Base-by-base conservation (phyloP, 1,140 invertebrate species). In the Dryas iulia region DNA sequence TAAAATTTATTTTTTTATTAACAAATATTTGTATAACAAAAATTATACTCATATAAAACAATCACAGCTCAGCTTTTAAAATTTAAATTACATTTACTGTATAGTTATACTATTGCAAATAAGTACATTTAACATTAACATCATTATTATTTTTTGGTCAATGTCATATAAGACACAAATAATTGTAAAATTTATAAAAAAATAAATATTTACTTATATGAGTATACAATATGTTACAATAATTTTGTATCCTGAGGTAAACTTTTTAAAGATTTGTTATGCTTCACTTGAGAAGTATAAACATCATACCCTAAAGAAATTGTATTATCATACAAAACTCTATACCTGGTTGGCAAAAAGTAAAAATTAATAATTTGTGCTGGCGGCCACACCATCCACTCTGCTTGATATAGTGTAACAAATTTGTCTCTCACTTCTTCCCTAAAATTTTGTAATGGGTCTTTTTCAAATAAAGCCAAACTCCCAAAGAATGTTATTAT, bases 201-300 rank as follows among this genome's bases (percentile, higher is more conserved):
- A 11, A 18, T 7, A 21, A 11, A 23, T 62, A 1, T 28, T 62
- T 11, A 52, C 25, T 12, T 53, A 52, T n/a, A n/a, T n/a, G n/a
- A n/a, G n/a, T n/a, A 53, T 52, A 35, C 7, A 23, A 72, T 66
- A 64, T 63, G 58, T 69, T 52, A 47, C 71, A 21, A 68, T 59
- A 39, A 47, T 31, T 76, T 59, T 30, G 39, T 72, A n/a, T 73
- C 74, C 35, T 71, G 59, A 35, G 72, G n/a, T 39, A 69, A 54
- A 63, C 28, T 66, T 72, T 82, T 83, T 60, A 71, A 60, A 26
- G 66, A 58, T 69, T 91, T 92, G 59, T 74, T 77, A 79, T 97
- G 94, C 88, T 97, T 97, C n/a, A 98, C 95, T 87, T 97, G 95
- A 24, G 97, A 98, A n/a, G 97, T 97, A 82, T 98, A 98, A 52